Conservation (phyloP, 2,797 vertebrate species). For the Argyrosomus regius region DNA sequence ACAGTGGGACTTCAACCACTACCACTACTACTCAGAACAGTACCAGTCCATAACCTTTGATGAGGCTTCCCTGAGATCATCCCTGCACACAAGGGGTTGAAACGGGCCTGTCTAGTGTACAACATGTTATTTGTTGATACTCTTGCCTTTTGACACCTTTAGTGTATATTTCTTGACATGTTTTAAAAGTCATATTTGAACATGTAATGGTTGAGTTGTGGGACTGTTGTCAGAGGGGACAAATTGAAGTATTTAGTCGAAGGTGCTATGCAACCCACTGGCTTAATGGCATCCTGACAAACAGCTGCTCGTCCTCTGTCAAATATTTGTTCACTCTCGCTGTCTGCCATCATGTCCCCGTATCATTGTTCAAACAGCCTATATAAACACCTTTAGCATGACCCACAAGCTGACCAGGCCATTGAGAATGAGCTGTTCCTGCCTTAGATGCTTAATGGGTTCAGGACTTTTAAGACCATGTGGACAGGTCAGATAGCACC, state of each 20-base stretch:
- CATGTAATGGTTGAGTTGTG: constrained; percentile 26
- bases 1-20: not conserved
- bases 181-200: constrained; percentile 48
- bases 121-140: not conserved
- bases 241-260: constrained; percentile 76
- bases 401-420: constrained; percentile 39
- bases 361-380: constrained; percentile 93
- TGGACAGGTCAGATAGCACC: constrained; percentile 6
- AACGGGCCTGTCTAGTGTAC: not conserved
- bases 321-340: constrained; percentile 95
- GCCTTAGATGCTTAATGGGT: constrained; percentile 25
- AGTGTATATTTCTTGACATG: not conserved
- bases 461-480: constrained; percentile 15
- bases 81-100: not conserved
- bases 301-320: constrained; percentile 91
- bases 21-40: not conserved
- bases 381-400: constrained; percentile 89
- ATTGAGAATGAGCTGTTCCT: constrained; percentile 21
- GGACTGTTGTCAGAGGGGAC: constrained; percentile 68
- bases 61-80: no score
- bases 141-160: not conserved
- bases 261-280: constrained; percentile 82
- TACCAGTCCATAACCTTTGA: not conserved
- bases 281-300: constrained; percentile 97
- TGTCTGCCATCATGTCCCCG: constrained; percentile 86